Percentiles rank a stretch among this genome's conserved stretches.
phyloP scores from a whole-genome alignment of 2,888 invertebrate species.

The Platycnemis pennipes region DNA sequence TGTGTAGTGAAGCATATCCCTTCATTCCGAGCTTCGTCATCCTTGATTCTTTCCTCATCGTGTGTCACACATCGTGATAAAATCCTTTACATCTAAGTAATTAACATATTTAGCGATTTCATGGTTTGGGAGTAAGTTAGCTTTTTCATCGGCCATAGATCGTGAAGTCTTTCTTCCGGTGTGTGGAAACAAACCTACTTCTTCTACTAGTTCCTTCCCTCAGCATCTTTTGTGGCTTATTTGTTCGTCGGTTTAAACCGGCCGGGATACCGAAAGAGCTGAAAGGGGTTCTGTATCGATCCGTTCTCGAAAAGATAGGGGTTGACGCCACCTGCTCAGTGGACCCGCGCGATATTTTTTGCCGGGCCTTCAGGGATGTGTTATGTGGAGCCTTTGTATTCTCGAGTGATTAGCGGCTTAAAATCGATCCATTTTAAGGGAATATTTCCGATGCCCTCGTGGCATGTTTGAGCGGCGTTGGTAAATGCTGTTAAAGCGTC shows the following conservation, averaged over 20 bases:
- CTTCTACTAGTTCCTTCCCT: not conserved
- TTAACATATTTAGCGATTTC: too few species aligned
- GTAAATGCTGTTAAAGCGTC: not conserved
- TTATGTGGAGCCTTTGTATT: constrained; percentile 17
- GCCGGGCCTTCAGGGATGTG: not conserved
- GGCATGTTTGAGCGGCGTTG: not conserved
- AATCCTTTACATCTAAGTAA: too few species aligned
- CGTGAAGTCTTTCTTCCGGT: too few species aligned
- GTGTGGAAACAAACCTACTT: too few species aligned
- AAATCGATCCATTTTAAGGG: not conserved
- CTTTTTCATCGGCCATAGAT: too few species aligned
- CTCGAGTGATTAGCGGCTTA: not conserved
- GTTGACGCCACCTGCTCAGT: constrained; percentile 48
- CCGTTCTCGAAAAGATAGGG: not conserved
- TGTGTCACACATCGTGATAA: too few species aligned
- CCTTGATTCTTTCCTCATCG: too few species aligned
- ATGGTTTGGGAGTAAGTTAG: too few species aligned
- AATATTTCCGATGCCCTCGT: not conserved
- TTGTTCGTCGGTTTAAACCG: not conserved
- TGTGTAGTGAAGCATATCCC: too few species aligned
- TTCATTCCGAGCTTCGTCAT: too few species aligned
- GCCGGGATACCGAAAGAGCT: not conserved
- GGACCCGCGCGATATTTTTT: not conserved
- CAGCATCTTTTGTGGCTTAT: not conserved
- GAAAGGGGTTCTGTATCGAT: constrained; percentile 32